Base-by-base conservation (phyloP, 1,140 invertebrate species). In the Conopomorpha cramerella region DNA sequence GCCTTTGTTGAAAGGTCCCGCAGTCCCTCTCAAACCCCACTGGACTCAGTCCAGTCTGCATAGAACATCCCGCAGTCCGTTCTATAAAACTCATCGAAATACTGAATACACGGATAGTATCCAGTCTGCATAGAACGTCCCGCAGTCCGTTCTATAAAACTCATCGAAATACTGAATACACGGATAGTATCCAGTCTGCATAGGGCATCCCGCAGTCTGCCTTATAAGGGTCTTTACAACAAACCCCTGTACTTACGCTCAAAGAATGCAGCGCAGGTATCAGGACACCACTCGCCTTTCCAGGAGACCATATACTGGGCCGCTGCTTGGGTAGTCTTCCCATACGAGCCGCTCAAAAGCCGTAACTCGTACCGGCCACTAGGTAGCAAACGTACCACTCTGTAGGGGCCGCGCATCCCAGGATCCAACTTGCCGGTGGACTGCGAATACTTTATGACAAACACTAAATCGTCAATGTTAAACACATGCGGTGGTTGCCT, bases 391-490 rank as follows among this genome's bases (percentile, higher is more conserved):
- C 11, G 12, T 7, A 6, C 15, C 7, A 16, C 30, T 7, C 30
- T 8, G 11, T 32, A 32, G 11, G 30, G 30, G 3, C 30, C 30
- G 4, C 30, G 30, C 30, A 32, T 32, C 6, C 30, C 30, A 7
- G 8, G 11, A 15, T 32, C 30, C 13, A 32, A 11, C 16, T 32
- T 32, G 12, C 16, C 30, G 11, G 30, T 7, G 4, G 11, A 2
- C 30, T 32, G 30, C 6, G 30, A 32, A 32, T 15, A 10, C 13
- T 32, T 32, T 10, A 16, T 32, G 8, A 32, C 30, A 32, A 32
- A 32, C 4, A 32, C 30, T 3, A 15, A 6, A 14, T 14, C 13
- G 16, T 32, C 11, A 8, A 32, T 4, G 3, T 7, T 17, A 32
- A 32, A 32, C 3, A 10, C 4, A 11, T 4, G 28, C 11, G 28